Percentiles rank a stretch among this genome's conserved stretches.
phyloP scores from a whole-genome alignment of 2,888 invertebrate genomes.

The Ectobius pallidus region DNA sequence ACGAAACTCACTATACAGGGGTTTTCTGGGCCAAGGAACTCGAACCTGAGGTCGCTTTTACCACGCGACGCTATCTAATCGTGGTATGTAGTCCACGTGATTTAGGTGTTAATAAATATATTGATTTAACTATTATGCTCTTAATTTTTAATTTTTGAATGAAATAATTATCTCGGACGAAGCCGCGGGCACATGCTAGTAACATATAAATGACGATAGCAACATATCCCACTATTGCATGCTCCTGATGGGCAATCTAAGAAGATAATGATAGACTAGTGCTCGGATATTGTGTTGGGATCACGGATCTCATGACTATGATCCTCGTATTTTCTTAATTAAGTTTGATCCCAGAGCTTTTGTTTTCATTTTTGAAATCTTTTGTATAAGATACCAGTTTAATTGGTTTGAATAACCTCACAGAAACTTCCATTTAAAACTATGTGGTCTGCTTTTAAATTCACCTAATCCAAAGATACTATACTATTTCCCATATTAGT shows the following conservation, averaged over 20 bases:
- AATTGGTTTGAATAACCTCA: neutral
- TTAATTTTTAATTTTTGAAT: no score
- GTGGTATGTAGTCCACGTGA: no score
- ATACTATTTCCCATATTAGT: neutral
- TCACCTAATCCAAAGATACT: neutral
- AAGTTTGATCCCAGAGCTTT: conserved; percentile 8
- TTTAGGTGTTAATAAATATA: no score
- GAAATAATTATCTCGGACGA: no score
- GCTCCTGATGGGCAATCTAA: neutral
- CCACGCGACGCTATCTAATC: no score
- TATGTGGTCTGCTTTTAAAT: neutral
- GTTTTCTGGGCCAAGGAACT: no score
- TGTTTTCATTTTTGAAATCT: neutral
- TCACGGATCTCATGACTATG: conserved; percentile 5
- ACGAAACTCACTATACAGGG: no score
- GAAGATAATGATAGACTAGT: conserved; percentile 15
- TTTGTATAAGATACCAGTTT: neutral
- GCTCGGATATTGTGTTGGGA: conserved; percentile 10
- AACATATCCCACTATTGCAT: neutral
- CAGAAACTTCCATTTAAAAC: no score
- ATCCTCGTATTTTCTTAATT: conserved; percentile 15
- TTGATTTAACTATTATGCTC: no score
- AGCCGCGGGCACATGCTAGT: no score
- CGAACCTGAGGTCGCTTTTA: no score
- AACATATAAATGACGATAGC: no score